Evolutionary conservation across 2,113 vertebrate species (phyloP), one percentile per base, ranked within the genome.

Genomic region (Baryphthengus martii): DNA sequence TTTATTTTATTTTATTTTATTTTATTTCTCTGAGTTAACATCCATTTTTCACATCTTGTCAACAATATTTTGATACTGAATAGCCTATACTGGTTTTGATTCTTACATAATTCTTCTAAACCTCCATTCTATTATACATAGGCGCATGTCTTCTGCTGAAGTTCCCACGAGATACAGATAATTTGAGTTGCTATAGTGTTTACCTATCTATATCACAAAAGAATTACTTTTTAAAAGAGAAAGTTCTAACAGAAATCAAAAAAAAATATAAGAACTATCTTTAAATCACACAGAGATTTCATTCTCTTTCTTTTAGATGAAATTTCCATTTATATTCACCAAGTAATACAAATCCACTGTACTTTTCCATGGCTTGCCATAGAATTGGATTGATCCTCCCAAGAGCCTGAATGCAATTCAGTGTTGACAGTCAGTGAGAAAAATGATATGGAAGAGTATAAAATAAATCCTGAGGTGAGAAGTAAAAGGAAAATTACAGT

Each of bases 231-330:
- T 95, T 83, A 50, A 55, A 55, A 33, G 11, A 53, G 20, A 39
- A 72, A 74, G 31, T 89, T 80, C 66, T 82, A 90, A 25, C 18
- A 50, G 17, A 74, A n/a, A 88, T 86, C 8, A 80, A 52, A 81
- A 68, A 94, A 90, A 88, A 77, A 31, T n/a, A 94, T 25, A 17
- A 90, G 78, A 85, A 74, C 62, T 37, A 59, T 93, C 83, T 92
- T 95, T 73, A 95, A 93, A 93, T 42, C 93, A 91, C 63, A 87
- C 61, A 88, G 44, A n/a, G 18, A 70, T 81, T 55, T 21, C 5
- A 52, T 39, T 44, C 31, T 56, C 49, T 88, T 94, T 84, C 52
- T 95, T 93, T 67, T 40, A 92, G 81, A 40, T 71, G 66, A 81
- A 80, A 90, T 92, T 94, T 65, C 47, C 66, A 49, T 26, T 44